A percentile compares a stretch with the other conserved stretches of the same genome.
phyloP scores from a whole-genome alignment of 2,888 invertebrate genomes.

The Dermolepida albohirtum region DNA sequence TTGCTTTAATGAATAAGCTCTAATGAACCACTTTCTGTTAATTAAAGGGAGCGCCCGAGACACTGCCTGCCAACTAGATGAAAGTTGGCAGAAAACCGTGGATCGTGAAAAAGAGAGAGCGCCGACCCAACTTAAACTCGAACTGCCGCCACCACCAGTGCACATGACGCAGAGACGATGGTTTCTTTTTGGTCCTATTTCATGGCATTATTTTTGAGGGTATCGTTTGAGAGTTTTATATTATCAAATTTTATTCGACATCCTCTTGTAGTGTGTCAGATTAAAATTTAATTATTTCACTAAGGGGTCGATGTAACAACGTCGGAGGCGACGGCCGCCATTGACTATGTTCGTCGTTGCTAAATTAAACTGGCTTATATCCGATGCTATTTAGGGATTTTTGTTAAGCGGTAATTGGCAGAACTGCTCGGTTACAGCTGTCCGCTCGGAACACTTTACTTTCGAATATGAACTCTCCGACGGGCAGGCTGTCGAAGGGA shows the following conservation, averaged over 20 bases:
- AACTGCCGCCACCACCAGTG: conserved; percentile 25
- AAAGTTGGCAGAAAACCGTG: conserved; percentile 59
- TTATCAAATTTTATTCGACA: conserved; percentile 53
- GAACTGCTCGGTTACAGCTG: conserved; percentile 53
- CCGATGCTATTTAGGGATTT: conserved; percentile 52
- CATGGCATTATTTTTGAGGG: conserved; percentile 53
- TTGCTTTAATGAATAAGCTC: conserved; percentile 91
- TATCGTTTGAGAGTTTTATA: conserved; percentile 47
- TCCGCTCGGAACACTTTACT: conserved; percentile 51
- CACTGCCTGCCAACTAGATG: conserved; percentile 59
- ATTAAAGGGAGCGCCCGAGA: conserved; percentile 76
- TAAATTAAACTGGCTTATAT: conserved; percentile 51
- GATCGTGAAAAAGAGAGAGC: conserved; percentile 51
- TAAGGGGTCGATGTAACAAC: conserved; percentile 47
- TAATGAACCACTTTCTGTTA: conserved; percentile 92
- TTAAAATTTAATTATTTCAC: conserved; percentile 57
- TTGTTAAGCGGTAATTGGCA: conserved; percentile 58
- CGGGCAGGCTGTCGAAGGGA: conserved; percentile 8
- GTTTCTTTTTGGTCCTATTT: conserved; percentile 14
- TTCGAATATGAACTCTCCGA: conserved; percentile 46
- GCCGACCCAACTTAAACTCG: conserved; percentile 39
- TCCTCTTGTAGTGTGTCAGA: conserved; percentile 51
- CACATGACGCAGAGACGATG: conserved; percentile 4
- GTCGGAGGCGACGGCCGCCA: conserved; percentile 36
- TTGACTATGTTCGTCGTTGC: conserved; percentile 52